Conservation (phyloP, 1,140 invertebrate genomes). For the Drosophila novamexicana region DNA sequence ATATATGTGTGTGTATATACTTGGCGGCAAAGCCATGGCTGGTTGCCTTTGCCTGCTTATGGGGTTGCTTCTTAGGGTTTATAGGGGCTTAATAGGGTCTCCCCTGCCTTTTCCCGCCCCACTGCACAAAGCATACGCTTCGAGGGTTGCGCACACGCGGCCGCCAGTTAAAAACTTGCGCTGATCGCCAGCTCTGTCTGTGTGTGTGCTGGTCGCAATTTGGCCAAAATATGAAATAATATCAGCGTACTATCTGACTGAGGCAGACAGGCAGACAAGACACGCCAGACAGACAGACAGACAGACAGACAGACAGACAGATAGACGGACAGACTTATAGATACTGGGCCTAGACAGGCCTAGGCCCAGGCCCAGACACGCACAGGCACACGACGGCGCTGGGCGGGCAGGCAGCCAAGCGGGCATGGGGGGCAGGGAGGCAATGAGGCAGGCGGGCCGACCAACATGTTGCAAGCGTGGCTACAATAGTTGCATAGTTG, state of each 20-base stretch:
- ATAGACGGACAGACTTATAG: not conserved
- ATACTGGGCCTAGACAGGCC: slow-evolving; percentile 24
- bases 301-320: slow-evolving; percentile 18
- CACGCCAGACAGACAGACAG: slow-evolving; percentile 40
- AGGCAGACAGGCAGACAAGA: slow-evolving; percentile 44
- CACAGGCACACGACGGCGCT: slow-evolving; percentile 45
- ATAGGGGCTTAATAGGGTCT: slow-evolving; percentile 39
- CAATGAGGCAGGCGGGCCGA: slow-evolving; percentile 12
- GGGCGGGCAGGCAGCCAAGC: slow-evolving; percentile 22
- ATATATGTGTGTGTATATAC: not conserved
- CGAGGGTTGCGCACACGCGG: slow-evolving; percentile 47
- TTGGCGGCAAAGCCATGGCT: slow-evolving; percentile 32
- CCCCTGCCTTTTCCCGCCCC: not conserved
- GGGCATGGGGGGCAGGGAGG: slow-evolving; percentile 10
- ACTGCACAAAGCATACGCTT: not conserved
- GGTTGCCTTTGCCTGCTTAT: slow-evolving; percentile 22
- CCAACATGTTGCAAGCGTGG: slow-evolving; percentile 47
- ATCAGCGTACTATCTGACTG: slow-evolving; percentile 41
- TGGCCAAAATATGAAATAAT: slow-evolving; percentile 58
- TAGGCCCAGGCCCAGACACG: slow-evolving; percentile 26
- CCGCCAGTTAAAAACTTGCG: slow-evolving; percentile 43
- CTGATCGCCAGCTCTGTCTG: slow-evolving; percentile 21
- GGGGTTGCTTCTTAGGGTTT: slow-evolving; percentile 40
- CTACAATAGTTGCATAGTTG: slow-evolving; percentile 27
- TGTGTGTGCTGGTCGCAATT: slow-evolving; percentile 37